Conservation (phyloP, 2,797 vertebrate genomes). For the Coendou prehensilis region DNA sequence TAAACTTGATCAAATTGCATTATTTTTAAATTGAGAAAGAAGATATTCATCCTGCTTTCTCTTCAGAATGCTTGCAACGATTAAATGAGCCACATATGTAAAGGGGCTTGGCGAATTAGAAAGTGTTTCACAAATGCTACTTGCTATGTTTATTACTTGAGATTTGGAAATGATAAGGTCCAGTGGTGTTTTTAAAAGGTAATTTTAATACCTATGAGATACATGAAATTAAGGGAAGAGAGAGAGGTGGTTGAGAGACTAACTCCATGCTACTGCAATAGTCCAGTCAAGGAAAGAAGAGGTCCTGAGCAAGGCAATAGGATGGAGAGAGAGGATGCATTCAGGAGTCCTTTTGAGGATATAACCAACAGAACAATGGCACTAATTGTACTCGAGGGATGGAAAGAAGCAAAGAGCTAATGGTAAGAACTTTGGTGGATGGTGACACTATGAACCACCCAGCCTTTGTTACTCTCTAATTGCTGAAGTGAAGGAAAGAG, state of each 20-base stretch:
- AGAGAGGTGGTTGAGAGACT: background rate
- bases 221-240: background rate
- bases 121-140: background rate
- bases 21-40: constrained; percentile 5
- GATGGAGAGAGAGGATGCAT: background rate
- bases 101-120: background rate
- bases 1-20: background rate
- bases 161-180: background rate
- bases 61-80: background rate
- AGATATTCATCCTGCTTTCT: background rate
- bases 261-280: background rate
- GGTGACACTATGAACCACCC: background rate
- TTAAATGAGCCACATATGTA: background rate
- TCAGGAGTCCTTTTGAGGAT: background rate
- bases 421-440: background rate
- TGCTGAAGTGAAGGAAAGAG: background rate
- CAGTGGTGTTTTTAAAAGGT: background rate
- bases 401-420: background rate
- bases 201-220: background rate
- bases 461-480: background rate
- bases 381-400: background rate
- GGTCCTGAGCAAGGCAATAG: background rate
- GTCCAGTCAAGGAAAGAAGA: background rate
- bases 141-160: background rate
- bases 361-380: background rate